Percentiles rank a stretch among this genome's conserved stretches.
phyloP scores from a whole-genome alignment of 2,113 vertebrate species.

The Notiomystis cincta region DNA sequence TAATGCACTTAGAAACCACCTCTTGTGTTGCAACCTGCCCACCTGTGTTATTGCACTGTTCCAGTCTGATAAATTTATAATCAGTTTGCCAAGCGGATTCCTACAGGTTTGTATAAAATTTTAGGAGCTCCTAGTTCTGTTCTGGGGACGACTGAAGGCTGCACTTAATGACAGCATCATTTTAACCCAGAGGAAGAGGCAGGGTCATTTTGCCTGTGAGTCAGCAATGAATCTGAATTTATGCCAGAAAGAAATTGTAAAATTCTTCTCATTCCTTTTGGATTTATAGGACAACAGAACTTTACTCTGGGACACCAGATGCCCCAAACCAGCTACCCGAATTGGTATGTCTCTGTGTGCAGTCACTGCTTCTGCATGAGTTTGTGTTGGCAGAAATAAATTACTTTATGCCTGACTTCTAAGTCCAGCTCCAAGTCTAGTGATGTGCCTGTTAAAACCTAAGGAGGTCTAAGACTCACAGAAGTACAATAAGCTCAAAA shows the following conservation, averaged over 20 bases:
- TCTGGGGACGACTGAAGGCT: neutral
- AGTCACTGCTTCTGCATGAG: neutral
- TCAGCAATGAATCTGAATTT: neutral
- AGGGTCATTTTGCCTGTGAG: neutral
- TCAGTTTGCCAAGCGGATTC: neutral
- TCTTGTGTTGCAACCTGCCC: neutral
- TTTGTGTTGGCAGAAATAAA: neutral
- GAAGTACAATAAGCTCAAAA: neutral
- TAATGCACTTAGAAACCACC: neutral
- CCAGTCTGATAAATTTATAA: neutral
- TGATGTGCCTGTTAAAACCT: neutral
- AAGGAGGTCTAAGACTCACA: neutral
- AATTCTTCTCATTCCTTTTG: neutral
- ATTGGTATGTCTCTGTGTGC: conserved; percentile 75
- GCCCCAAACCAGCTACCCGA: conserved; percentile 88
- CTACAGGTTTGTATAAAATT: neutral
- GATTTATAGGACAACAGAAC: conserved; percentile 82
- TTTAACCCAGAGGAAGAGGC: neutral
- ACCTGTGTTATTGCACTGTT: neutral
- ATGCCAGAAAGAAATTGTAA: neutral
- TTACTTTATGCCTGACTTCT: neutral
- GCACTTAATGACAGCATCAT: neutral
- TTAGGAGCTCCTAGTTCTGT: neutral
- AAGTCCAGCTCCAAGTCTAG: neutral
- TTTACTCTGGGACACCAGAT: conserved; percentile 93